Evolutionary conservation across 2,888 invertebrate genomes (phyloP), one percentile per base, ranked within the genome.

Genomic region (Mechanitis messenoides): DNA sequence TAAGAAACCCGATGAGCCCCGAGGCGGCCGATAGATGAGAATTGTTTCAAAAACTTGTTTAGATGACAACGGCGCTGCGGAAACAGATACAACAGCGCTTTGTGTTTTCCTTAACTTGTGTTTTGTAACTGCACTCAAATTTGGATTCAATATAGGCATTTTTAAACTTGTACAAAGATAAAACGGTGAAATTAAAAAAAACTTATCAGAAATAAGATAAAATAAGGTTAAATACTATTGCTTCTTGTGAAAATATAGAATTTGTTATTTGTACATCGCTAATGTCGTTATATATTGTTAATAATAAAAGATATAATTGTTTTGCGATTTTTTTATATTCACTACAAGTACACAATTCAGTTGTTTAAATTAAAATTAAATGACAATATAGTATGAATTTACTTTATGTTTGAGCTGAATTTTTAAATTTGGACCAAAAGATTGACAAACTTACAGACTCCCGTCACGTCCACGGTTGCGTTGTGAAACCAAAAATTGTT

Each of bases 21-120:
- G 71, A 74, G 69, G 64, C 64, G 71, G 67, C 69, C 74, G 72
- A 77, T 77, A 77, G 74, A 79, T 75, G 78, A 73, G 74, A 74
- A 80, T 79, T 79, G 79, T 80, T 80, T 74, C 72, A 69, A 73
- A 76, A 80, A 76, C 72, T 77, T 76, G 71, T 76, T 76, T 74
- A 65, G 66, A 67, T 61, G 67, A 67, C 68, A 66, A 61, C 55
- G 66, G 45, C 42, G 38, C 55, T 55, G 45, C 33, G 53, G 47
- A 55, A 60, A 60, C 56, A 56, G 33, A 33, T n/a, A 50, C 31
- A 35, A 11, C 50, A 12, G 50, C 9, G 50, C 50, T 50, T 50
- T 50, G 28, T 50, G 50, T 50, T 50, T 47, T 50, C 50, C 31
- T 28, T 31, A 50, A 50, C 50, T 50, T n/a, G 50, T 9, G 9